These are phyloP conservation scores for Littorina saxatilis DNA, from an alignment of 1,140 invertebrate genomes.

Conservation along the genomic window DNA sequence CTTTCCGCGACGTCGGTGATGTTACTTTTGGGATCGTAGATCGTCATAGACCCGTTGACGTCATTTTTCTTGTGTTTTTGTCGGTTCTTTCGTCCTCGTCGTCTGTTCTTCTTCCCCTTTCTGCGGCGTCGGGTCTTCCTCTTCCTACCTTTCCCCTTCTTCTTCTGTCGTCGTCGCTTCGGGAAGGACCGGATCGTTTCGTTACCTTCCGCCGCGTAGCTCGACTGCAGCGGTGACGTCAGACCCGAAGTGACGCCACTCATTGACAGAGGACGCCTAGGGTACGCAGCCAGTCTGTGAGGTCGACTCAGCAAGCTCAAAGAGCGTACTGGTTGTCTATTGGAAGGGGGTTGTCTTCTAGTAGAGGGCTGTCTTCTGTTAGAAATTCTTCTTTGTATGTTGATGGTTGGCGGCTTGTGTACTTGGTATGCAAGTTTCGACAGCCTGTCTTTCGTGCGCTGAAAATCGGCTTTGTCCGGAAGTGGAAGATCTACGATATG, in stretches of 20 bases:
- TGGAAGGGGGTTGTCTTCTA: no score
- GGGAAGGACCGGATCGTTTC: constrained; percentile 6
- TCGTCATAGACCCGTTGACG: not conserved
- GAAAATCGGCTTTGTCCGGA: no score
- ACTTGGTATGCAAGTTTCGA: not conserved
- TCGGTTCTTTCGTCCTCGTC: not conserved
- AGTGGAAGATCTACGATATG: no score
- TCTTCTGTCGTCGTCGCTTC: not conserved
- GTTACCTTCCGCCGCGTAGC: constrained; percentile 17
- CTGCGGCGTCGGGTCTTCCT: not conserved
- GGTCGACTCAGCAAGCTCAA: no score
- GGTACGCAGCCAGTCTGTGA: no score
- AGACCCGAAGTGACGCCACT: constrained; percentile 16
- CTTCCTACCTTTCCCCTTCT: not conserved
- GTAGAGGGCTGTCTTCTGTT: no score
- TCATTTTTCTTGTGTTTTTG: not conserved
- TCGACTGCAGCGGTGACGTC: not conserved
- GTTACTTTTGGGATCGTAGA: not conserved
- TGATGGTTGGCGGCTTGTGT: not conserved
- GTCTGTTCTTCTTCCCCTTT: not conserved
- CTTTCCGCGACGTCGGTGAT: no score
- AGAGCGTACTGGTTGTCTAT: no score
- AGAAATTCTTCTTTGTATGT: not conserved
- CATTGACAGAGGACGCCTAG: not conserved
- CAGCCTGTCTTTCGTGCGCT: not conserved